Evolutionary conservation across 2,797 vertebrate genomes (phyloP).

Genomic region (Melanogrammus aeglefinus): DNA sequence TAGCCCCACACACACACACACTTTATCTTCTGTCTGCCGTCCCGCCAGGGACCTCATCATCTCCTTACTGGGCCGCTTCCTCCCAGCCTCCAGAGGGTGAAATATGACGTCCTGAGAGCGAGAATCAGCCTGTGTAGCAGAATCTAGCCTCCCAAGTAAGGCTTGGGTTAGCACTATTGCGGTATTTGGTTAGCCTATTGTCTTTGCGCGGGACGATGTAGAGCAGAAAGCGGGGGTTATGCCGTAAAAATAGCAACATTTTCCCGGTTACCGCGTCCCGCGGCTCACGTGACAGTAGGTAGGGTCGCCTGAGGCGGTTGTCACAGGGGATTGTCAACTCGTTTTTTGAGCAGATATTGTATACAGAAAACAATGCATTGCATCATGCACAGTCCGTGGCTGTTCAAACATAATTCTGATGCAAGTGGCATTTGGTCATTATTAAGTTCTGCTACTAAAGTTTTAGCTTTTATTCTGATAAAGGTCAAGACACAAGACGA

Average conservation of each 20-base stretch:
- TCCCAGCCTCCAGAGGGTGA: conserved; percentile 14
- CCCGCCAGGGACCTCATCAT: neutral
- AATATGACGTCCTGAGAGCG: conserved; percentile 12
- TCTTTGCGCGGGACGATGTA: neutral
- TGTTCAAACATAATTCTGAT: too few relatives aligned
- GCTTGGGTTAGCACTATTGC: neutral
- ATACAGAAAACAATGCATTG: neutral
- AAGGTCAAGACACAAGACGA: neutral
- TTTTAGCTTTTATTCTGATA: neutral
- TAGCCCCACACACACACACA: too few relatives aligned
- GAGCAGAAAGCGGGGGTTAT: conserved; percentile 12
- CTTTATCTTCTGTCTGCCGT: conserved; percentile 23
- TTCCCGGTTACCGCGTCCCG: conserved; percentile 27
- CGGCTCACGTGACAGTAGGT: conserved; percentile 25
- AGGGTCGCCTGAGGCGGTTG: conserved; percentile 11
- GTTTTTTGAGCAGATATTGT: conserved; percentile 42
- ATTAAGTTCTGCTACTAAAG: too few relatives aligned
- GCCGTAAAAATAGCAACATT: conserved; percentile 16
- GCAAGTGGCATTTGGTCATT: too few relatives aligned
- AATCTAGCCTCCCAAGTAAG: conserved; percentile 7
- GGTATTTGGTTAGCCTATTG: neutral
- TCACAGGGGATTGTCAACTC: neutral
- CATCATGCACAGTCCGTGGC: conserved; percentile 7
- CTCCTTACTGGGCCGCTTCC: conserved; percentile 21
- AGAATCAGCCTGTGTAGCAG: neutral